phyloP scores from a whole-genome alignment of 2,113 vertebrate genomes.

The Hucho hucho region DNA sequence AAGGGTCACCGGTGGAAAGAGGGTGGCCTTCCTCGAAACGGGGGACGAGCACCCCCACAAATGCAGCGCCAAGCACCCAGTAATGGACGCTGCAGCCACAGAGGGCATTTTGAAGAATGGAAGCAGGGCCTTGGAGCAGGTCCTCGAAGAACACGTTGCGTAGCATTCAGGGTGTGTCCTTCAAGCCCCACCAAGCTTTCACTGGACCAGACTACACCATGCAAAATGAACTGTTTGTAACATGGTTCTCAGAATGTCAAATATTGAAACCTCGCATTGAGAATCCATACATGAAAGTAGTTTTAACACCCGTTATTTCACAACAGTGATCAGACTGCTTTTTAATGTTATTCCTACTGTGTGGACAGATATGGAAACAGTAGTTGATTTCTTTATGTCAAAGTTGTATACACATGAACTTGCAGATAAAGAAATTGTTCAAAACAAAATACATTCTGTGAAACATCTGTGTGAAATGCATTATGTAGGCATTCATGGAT shows the following conservation, averaged over 20 bases:
- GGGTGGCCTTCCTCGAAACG: constrained; percentile 82
- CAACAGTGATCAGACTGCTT: background rate
- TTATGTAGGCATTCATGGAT: background rate
- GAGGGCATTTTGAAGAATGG: constrained; percentile 83
- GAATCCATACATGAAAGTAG: no score
- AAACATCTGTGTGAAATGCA: background rate
- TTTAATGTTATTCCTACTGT: constrained; percentile 17
- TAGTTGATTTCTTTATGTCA: constrained; percentile 31
- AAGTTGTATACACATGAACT: constrained; percentile 8
- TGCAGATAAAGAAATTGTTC: background rate
- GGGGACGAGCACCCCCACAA: constrained; percentile 65
- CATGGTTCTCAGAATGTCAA: constrained; percentile 5
- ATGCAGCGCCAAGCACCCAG: constrained; percentile 72
- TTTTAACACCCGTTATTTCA: no score
- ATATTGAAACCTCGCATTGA: background rate
- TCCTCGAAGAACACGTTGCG: constrained; percentile 38
- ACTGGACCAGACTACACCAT: constrained; percentile 9
- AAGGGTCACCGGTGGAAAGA: constrained; percentile 74
- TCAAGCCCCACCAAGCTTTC: background rate
- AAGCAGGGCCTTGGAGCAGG: constrained; percentile 73
- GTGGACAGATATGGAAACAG: constrained; percentile 23
- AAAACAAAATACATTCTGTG: background rate
- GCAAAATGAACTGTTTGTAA: background rate
- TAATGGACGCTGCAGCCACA: constrained; percentile 62
- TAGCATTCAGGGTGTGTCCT: constrained; percentile 13